A percentile compares a stretch with the other conserved stretches of the same genome.
Evolutionary conservation across 2,888 invertebrate genomes (phyloP).

Genomic region (Strigamia transsilvanica): DNA sequence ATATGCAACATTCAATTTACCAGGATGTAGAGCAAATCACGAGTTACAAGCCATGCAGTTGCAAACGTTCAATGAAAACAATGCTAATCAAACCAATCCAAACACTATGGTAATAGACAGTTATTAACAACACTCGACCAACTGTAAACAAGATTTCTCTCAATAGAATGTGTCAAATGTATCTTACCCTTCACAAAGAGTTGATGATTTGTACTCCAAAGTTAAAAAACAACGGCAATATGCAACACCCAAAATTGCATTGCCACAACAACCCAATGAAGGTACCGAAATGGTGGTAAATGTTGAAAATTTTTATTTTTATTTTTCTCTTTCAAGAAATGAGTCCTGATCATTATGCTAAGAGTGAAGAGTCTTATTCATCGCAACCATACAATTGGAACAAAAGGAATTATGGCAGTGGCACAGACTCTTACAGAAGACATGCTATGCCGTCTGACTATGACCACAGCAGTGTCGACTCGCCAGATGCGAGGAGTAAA

Average conservation of each 20-base stretch:
- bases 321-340: not conserved
- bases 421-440: constrained; percentile 4
- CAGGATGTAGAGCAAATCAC: constrained; percentile 53
- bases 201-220: constrained; percentile 51
- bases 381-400: constrained; percentile 43
- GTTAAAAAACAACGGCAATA: constrained; percentile 51
- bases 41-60: constrained; percentile 52
- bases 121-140: not conserved
- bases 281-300: not conserved
- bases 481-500: constrained; percentile 51
- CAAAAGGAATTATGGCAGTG: constrained; percentile 50
- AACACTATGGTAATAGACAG: not conserved
- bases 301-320: not conserved
- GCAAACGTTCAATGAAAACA: constrained; percentile 50
- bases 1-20: constrained; percentile 63
- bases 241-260: constrained; percentile 35
- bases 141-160: not conserved
- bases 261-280: constrained; percentile 22
- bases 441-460: constrained; percentile 40
- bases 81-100: constrained; percentile 12
- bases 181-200: constrained; percentile 29
- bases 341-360: constrained; percentile 50
- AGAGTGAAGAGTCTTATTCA: constrained; percentile 50
- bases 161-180: constrained; percentile 37
- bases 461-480: constrained; percentile 49